Evolutionary conservation across 2,888 invertebrate species (phyloP), one percentile per base, ranked within the genome.

Genomic region (Erebia aethiops): DNA sequence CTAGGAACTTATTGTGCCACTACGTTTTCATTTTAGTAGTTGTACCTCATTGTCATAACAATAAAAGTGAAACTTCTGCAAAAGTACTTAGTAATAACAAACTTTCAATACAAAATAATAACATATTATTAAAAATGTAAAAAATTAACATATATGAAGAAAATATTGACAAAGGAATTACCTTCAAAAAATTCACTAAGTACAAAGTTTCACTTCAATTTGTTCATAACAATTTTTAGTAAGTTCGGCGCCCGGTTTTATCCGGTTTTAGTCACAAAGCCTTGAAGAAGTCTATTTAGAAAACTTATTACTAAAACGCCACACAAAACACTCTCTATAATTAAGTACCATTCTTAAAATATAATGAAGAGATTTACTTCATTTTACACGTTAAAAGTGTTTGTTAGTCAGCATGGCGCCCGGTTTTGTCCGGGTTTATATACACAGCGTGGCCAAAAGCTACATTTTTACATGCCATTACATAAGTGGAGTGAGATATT

Each of bases 401-500:
- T 10, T 54, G 16, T 16, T 18, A 10, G 10, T 11, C n/a, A n/a
- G 9, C 26, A 58, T 8, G n/a, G 5, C 8, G n/a, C n/a, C 61
- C 43, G 16, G 61, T 16, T 61, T 41, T 61, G 43, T 3, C 3
- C 43, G 61, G 61, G 9, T 46, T 61, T 61, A 16, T 11, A 4
- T 43, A 61, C 43, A 41, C 9, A 16, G 41, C 16, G n/a, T 3
- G 10, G n/a, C 5, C 4, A 10, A 14, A 58, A 2, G 5, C 13
- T 56, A 35, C 35, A 35, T 35, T 35, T 35, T 10, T 9, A 52
- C 52, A 16, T 52, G 16, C 7, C 9, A 16, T 54, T 5, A 43
- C 61, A 61, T 13, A n/a, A 61, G 10, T 43, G 11, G 2, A 18
- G 43, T 43, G 18, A 61, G 61, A 60, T 16, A 60, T 43, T 61